These are phyloP conservation scores for Azemiops feae DNA, from an alignment of 2,113 vertebrate species.

Conservation along the genomic window DNA sequence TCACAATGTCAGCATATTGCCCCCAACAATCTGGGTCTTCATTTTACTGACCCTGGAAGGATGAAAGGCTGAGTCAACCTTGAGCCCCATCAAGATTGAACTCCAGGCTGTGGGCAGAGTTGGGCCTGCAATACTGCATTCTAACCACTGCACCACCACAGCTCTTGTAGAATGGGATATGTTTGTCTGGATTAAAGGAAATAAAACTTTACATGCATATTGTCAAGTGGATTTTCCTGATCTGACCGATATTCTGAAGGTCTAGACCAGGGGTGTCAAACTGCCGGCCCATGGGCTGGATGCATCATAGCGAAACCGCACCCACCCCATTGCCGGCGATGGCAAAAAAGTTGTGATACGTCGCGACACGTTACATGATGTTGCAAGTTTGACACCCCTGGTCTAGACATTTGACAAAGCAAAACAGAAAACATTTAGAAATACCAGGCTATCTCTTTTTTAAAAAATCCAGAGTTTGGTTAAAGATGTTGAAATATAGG, in stretches of 20 bases:
- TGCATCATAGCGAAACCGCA: too few relatives aligned
- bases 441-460: not conserved
- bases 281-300: too few relatives aligned
- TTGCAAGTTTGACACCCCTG: too few relatives aligned
- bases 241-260: not conserved
- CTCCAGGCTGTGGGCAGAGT: not conserved
- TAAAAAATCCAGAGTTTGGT: not conserved
- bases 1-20: not conserved
- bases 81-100: not conserved
- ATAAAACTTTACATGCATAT: not conserved
- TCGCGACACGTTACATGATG: too few relatives aligned
- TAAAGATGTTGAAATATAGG: not conserved
- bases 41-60: not conserved
- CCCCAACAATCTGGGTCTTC: not conserved
- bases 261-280: too few relatives aligned
- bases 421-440: not conserved
- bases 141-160: not conserved
- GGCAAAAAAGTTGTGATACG: too few relatives aligned
- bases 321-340: too few relatives aligned
- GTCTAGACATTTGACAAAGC: accelerated
- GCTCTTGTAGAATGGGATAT: not conserved
- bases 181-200: not conserved
- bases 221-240: not conserved
- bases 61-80: not conserved
- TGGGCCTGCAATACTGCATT: not conserved